Base-by-base conservation (phyloP, 2,888 invertebrate genomes). In the Synergus itoensis region DNA sequence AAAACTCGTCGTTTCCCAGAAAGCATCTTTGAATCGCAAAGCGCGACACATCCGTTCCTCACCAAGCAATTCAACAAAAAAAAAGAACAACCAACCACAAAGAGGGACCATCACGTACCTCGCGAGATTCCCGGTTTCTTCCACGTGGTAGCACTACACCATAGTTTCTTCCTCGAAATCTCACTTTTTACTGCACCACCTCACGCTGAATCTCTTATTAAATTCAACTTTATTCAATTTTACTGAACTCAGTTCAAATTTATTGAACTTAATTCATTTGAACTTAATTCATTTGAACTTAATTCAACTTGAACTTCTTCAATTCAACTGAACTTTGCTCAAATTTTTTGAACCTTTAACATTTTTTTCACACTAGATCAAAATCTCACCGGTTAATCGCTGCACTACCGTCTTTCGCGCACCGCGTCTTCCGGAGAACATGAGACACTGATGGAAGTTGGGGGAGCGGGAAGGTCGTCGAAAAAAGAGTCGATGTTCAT, bases 121-220 rank as follows among this genome's bases (percentile, higher is more conserved):
- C 73, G 53, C 73, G 40, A 53, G 73, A 73, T 53, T 57, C 73
- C 73, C 73, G 40, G 73, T 73, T 73, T 73, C 48, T 73, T 73
- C 53, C 73, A 57, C 73, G 53, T 73, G 73, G 53, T 73, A 73
- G 36, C 73, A 73, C 73, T 73, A 36, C 73, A 73, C 73, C 73
- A 73, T 73, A 73, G 73, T 73, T 48, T 73, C 53, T 73, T 73
- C 48, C 53, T 48, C 36, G 53, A 53, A 57, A 73, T 48, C 53
- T 73, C 73, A 73, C 73, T 69, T 43, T 73, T 73, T 53, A 57
- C 69, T 73, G n/a, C 73, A 73, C 28, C 73, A 73, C 40, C 73
- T 73, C 69, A 53, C 69, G 45, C 9, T 73, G 48, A 73, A 40
- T 53, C 36, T 40, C 40, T 69, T 0, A 48, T 48, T 48, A 16